A percentile compares a stretch with the other conserved stretches of the same genome.
phyloP scores from a whole-genome alignment of 2,888 invertebrate genomes.

The Shargacucullia verbasci region DNA sequence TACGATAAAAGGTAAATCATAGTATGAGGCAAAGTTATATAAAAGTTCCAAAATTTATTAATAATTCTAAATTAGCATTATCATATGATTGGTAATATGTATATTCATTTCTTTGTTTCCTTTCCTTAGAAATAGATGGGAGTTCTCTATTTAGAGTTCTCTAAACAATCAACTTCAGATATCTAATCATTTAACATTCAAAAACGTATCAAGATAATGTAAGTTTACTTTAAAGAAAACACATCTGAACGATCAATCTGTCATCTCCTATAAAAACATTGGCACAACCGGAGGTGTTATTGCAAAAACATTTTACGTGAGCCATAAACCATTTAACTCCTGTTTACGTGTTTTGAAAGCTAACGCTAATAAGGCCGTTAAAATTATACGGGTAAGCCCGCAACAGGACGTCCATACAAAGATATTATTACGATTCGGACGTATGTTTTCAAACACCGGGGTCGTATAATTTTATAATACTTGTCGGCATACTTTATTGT shows the following conservation, averaged over 20 bases:
- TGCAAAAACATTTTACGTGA: slow-evolving; percentile 70
- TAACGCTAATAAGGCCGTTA: slow-evolving; percentile 81
- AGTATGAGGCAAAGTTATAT: too few species aligned
- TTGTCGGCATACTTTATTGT: slow-evolving; percentile 62
- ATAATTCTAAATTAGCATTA: too few species aligned
- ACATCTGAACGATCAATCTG: slow-evolving; percentile 1
- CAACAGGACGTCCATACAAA: slow-evolving; percentile 74
- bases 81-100: too few species aligned
- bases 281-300: slow-evolving; percentile 47
- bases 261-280: slow-evolving; percentile 23
- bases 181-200: too few species aligned
- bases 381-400: slow-evolving; percentile 76
- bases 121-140: too few species aligned
- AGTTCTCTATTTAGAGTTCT: too few species aligned
- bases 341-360: slow-evolving; percentile 79
- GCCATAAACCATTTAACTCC: slow-evolving; percentile 74
- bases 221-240: too few species aligned
- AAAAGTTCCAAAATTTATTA: too few species aligned
- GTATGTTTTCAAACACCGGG: slow-evolving; percentile 81
- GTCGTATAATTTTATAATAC: slow-evolving; percentile 82
- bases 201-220: too few species aligned
- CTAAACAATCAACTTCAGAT: too few species aligned
- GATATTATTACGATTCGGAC: slow-evolving; percentile 74
- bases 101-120: too few species aligned
- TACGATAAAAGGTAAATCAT: too few species aligned